Evolutionary conservation across 2,888 invertebrate genomes (phyloP).

Genomic region (Hesperia comma): DNA sequence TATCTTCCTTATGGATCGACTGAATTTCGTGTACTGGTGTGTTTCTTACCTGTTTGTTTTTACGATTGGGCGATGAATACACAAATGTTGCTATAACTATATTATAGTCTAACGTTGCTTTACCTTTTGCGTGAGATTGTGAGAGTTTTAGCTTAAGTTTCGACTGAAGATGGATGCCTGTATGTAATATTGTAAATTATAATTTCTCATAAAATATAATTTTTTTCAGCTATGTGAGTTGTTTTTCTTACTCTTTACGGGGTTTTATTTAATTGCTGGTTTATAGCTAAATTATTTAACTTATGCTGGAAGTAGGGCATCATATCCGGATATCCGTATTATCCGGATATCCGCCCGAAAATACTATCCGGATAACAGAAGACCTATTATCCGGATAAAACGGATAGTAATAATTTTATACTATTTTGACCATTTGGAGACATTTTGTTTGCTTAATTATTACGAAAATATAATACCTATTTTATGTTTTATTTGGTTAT

Average conservation of each 20-base stretch:
- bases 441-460: too few relatives aligned
- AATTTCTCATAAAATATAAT: slow-evolving; percentile 85
- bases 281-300: too few relatives aligned
- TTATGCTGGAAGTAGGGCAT: too few relatives aligned
- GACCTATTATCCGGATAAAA: too few relatives aligned
- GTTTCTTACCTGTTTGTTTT: slow-evolving; percentile 69
- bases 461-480: too few relatives aligned
- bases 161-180: slow-evolving; percentile 85
- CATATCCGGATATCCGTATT: too few relatives aligned
- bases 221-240: slow-evolving; percentile 82
- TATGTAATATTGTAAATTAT: slow-evolving; percentile 85
- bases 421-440: too few relatives aligned
- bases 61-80: slow-evolving; percentile 77
- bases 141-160: slow-evolving; percentile 85
- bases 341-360: too few relatives aligned
- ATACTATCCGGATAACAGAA: too few relatives aligned
- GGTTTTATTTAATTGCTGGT: too few relatives aligned
- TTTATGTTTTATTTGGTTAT: too few relatives aligned
- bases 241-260: slow-evolving; percentile 61
- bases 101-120: slow-evolving; percentile 85
- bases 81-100: slow-evolving; percentile 83
- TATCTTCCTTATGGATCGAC: slow-evolving; percentile 68
- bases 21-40: slow-evolving; percentile 70
- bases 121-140: slow-evolving; percentile 85
- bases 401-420: too few relatives aligned